These are phyloP conservation scores for Megaceryle alcyon DNA, from an alignment of 2,797 vertebrate genomes.

Conservation along the genomic window DNA sequence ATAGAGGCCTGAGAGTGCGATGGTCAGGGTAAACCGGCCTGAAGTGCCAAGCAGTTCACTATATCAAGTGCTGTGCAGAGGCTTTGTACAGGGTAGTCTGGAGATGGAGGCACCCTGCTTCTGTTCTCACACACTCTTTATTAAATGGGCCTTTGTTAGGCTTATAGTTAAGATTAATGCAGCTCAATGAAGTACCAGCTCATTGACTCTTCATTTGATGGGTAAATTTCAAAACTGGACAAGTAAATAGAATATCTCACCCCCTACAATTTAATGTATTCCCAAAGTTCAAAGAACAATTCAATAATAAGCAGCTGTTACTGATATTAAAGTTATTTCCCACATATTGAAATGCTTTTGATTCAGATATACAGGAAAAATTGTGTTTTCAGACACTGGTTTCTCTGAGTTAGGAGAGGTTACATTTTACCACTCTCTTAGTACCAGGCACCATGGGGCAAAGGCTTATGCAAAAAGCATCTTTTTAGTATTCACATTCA, in stretches of 20 bases:
- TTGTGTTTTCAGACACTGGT: neutral
- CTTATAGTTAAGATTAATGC: conserved; percentile 35
- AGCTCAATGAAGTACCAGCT: conserved; percentile 5
- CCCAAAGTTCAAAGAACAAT: neutral
- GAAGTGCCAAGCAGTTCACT: neutral
- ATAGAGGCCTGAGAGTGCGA: neutral
- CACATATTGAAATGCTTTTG: neutral
- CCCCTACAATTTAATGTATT: neutral
- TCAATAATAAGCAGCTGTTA: neutral
- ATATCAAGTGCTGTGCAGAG: neutral
- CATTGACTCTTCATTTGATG: neutral
- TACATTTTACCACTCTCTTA: neutral
- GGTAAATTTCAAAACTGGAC: neutral
- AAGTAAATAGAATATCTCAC: conserved; percentile 5
- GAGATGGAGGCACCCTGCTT: conserved; percentile 17
- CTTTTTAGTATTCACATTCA: neutral
- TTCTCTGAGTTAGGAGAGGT: neutral
- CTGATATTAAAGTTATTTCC: neutral
- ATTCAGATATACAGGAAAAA: neutral
- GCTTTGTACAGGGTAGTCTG: neutral
- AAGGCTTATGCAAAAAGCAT: neutral
- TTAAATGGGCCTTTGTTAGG: conserved; percentile 11
- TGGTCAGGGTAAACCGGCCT: neutral
- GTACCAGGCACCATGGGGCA: neutral
- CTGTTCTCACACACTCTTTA: conserved; percentile 18